Conservation (phyloP, 1,140 invertebrate species). For the Drosophila ohnishii region DNA sequence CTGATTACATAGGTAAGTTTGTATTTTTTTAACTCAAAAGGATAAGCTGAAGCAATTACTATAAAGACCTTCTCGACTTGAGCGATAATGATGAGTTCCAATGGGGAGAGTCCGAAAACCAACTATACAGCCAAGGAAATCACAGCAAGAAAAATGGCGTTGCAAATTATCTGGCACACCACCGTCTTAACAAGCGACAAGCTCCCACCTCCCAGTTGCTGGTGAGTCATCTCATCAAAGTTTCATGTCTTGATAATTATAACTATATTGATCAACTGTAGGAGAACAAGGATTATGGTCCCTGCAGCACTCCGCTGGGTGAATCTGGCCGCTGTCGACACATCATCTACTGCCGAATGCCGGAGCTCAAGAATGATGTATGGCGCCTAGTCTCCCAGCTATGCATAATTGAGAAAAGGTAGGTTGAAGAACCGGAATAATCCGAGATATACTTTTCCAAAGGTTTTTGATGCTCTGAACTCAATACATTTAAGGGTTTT, state of each 20-base stretch:
- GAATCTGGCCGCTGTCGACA: conserved; percentile 87
- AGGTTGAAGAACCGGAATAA: neutral
- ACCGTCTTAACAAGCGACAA: conserved; percentile 67
- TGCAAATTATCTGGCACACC: conserved; percentile 58
- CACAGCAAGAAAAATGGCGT: conserved; percentile 20
- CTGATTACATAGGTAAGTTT: conserved; percentile 50
- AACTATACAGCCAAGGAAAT: conserved; percentile 25
- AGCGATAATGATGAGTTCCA: conserved; percentile 76
- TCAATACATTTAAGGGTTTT: too few relatives aligned
- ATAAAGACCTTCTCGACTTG: conserved; percentile 68
- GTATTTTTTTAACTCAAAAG: neutral
- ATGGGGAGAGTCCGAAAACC: conserved; percentile 69
- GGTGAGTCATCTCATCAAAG: conserved; percentile 28
- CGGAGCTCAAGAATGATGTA: conserved; percentile 85
- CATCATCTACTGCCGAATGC: conserved; percentile 86
- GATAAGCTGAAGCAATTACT: neutral
- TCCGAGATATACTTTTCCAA: too few relatives aligned
- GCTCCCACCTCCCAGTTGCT: conserved; percentile 43
- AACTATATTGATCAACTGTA: neutral
- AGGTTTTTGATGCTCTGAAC: too few relatives aligned
- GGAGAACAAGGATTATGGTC: conserved; percentile 84
- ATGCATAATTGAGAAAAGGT: conserved; percentile 87
- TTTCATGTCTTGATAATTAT: neutral
- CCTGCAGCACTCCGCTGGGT: conserved; percentile 86
- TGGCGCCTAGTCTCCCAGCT: conserved; percentile 86